Evolutionary conservation across 2,888 invertebrate genomes (phyloP).

Genomic region (Eudasyphora cyanicolor): DNA sequence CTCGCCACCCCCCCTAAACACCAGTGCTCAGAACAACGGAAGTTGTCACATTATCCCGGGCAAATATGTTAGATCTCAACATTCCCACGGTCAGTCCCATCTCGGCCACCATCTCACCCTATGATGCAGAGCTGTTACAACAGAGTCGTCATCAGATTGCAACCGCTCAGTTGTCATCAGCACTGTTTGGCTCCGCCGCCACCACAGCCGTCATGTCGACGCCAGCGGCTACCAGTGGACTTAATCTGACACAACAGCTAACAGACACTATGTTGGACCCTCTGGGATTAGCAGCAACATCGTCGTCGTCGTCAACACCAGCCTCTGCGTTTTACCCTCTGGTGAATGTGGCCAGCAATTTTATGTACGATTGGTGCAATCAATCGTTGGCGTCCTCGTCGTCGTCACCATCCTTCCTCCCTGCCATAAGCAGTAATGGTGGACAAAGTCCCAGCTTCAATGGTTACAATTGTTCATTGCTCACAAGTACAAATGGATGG

Average conservation of each 20-base stretch:
- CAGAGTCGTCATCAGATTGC: background rate
- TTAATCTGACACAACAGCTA: conserved; percentile 33
- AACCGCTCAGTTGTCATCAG: conserved; percentile 30
- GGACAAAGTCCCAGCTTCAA: background rate
- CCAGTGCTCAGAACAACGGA: background rate
- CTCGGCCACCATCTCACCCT: conserved; percentile 43
- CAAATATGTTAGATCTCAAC: conserved; percentile 61
- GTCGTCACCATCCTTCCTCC: conserved; percentile 7
- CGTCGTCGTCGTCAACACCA: conserved; percentile 40
- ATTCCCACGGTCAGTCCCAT: conserved; percentile 54
- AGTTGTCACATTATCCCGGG: background rate
- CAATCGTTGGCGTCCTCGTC: conserved; percentile 55
- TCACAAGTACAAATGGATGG: conserved; percentile 48
- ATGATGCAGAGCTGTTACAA: conserved; percentile 39
- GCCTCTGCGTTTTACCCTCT: conserved; percentile 32
- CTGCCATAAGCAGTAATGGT: conserved; percentile 41
- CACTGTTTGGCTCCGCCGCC: conserved; percentile 19
- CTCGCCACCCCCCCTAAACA: background rate
- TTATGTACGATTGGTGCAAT: conserved; percentile 65
- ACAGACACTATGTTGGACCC: background rate
- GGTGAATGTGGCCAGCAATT: conserved; percentile 53
- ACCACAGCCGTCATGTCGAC: background rate
- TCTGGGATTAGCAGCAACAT: background rate
- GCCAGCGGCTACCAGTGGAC: background rate
- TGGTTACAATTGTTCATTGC: conserved; percentile 50